Evolutionary conservation across 2,888 invertebrate species (phyloP).

Genomic region (Agonopterix heracliana): DNA sequence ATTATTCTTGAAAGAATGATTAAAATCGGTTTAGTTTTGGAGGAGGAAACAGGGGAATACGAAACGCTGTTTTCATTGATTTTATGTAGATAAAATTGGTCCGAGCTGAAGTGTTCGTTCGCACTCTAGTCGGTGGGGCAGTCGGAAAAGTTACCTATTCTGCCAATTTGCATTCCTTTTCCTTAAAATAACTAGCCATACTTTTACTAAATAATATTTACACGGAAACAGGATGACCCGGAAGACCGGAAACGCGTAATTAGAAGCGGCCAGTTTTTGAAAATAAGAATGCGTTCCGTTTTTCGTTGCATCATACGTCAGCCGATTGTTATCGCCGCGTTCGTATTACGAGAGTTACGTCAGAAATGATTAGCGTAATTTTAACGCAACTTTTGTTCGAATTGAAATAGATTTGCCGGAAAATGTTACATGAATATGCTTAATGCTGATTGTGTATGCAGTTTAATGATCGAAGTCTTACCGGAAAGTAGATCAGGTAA

Average conservation of each 20-base stretch:
- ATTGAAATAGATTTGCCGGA: not conserved
- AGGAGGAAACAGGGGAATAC: too few species aligned
- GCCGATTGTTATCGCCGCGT: conserved; percentile 12
- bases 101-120: too few species aligned
- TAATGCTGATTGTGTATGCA: not conserved
- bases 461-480: not conserved
- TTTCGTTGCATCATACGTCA: conserved; percentile 12
- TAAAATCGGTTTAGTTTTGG: too few species aligned
- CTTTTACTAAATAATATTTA: too few species aligned
- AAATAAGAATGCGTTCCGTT: conserved; percentile 14
- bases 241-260: conserved; percentile 5
- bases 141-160: too few species aligned
- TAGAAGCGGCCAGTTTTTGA: conserved; percentile 9
- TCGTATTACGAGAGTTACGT: conserved; percentile 7
- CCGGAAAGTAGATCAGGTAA: not conserved
- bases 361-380: conserved; percentile 10
- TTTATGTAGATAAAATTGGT: too few species aligned
- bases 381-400: conserved; percentile 8
- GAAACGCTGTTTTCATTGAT: too few species aligned
- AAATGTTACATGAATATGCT: not conserved
- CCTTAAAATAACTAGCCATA: too few species aligned
- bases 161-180: too few species aligned
- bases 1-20: too few species aligned
- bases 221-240: not conserved
- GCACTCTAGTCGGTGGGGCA: too few species aligned